Evolutionary conservation across 2,797 vertebrate species (phyloP), one percentile per base, ranked within the genome.

Genomic region (Aeoliscus strigatus): DNA sequence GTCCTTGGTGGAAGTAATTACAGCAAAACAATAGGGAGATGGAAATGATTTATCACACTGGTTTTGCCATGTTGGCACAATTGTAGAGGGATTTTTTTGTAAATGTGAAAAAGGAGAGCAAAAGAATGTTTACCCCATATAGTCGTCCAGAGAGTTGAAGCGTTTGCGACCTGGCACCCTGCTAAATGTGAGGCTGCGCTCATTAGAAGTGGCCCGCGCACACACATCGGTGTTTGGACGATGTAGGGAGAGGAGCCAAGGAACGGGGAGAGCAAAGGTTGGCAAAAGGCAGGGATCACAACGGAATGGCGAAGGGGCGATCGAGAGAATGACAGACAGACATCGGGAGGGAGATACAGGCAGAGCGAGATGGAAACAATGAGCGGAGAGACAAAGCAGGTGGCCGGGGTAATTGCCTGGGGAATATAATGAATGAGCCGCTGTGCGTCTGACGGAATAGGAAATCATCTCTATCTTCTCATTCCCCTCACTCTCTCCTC

Each of bases 381-480:
- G 83, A 83, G 59, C 51, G 70, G 64, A 80, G 81, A 87, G 85
- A 87, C 86, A 88, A 88, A 88, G 86, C 88, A 87, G 86, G 88
- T 88, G 88, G 84, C 80, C 82, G 70, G 66, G 80, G 88, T 89
- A 88, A 90, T 89, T 89, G 86, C 84, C 85, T 88, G 85, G 85
- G 85, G 86, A 87, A 87, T 86, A 86, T 89, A 89, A 88, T 88
- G 86, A 89, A 90, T 88, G 85, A 89, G 83, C 83, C 77, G 63
- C 75, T 60, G 78, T 77, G 82, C 75, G 77, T 79, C 83, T 84
- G 77, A 86, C 80, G 72, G 86, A 88, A 87, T 85, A 87, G 85
- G 83, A 88, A 88, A 88, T 87, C 79, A 80, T 80, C 87, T 86
- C 75, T 79, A 82, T 83, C 79, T 85, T 51, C 84, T 85, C 82